Base-by-base conservation (phyloP, 2,113 vertebrate species). In the Dipodomys ordii region DNA sequence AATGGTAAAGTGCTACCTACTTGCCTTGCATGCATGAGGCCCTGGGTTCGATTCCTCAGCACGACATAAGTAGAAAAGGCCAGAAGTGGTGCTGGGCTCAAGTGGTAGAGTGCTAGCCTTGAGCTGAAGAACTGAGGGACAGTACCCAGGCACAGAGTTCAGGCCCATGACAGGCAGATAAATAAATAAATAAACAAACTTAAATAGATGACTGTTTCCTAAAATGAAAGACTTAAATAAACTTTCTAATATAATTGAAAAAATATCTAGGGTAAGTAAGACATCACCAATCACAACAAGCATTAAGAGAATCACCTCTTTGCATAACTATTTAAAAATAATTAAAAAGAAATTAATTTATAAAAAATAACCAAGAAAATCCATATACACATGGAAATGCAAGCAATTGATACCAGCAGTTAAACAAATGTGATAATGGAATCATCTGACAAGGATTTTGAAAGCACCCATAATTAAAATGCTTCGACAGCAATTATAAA, bases 381-480 rank as follows among this genome's bases (percentile, higher is more conserved):
- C 67, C 53, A 46, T 53, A 62, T 60, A 13, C 62, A 62, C 18
- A 7, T 46, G 16, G 44, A 79, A 90, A 90, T 11, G 2, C 16
- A 77, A 83, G 77, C 16, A 82, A 65, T 10, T 76, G 71, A 74
- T 23, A 83, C 8, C n/a, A 91, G 68, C 7, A 78, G 7, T 20
- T 74, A 91, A 32, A 69, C 74, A 67, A 87, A 82, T 78, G 6
- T 46, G 57, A 65, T 78, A 62, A 25, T 90, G 35, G 20, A 83
- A 82, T 90, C 74, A 68, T 27, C 64, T 74, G 53, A 83, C 28
- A 88, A 88, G n/a, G 18, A 88, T 62, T 88, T 60, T 88, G 49
- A 88, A 77, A 69, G 32, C 16, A 83, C 6, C 16, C 23, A 30
- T 92, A 82, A 78, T 62, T 60, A 88, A 82, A 83, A 30, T 71